Evolutionary conservation across 2,888 invertebrate genomes (phyloP).

Genomic region (Erpobdella octoculata): DNA sequence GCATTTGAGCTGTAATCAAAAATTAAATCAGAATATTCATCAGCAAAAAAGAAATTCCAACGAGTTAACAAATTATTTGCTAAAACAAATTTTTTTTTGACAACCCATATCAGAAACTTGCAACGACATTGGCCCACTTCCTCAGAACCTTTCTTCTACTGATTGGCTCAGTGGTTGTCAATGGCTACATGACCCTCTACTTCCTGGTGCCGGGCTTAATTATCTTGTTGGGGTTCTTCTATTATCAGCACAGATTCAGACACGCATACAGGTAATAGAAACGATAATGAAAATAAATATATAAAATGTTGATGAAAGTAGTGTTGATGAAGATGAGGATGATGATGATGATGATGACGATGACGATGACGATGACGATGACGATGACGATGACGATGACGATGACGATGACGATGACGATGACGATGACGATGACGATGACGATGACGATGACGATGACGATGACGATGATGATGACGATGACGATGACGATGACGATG

Average conservation of each 20-base stretch:
- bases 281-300: no score
- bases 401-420: slow-evolving; percentile 21
- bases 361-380: neutral
- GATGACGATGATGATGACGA: slow-evolving; percentile 17
- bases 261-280: slow-evolving; percentile 34
- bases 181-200: slow-evolving; percentile 32
- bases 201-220: slow-evolving; percentile 35
- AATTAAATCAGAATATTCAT: no score
- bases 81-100: no score
- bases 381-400: neutral
- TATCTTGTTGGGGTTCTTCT: slow-evolving; percentile 33
- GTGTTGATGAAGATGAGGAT: neutral
- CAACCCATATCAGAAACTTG: slow-evolving; percentile 66
- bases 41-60: no score
- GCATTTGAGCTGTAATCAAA: neutral
- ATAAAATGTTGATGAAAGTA: neutral
- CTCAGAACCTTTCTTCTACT: slow-evolving; percentile 58
- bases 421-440: slow-evolving; percentile 19
- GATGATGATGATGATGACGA: slow-evolving; percentile 15
- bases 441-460: slow-evolving; percentile 13
- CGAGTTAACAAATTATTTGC: no score
- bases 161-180: slow-evolving; percentile 34
- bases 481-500: slow-evolving; percentile 13
- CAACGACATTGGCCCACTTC: slow-evolving; percentile 68
- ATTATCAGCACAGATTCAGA: slow-evolving; percentile 32